Percentiles rank a stretch among this genome's conserved stretches.
phyloP scores from a whole-genome alignment of 2,113 vertebrate genomes.

The Myodes glareolus region DNA sequence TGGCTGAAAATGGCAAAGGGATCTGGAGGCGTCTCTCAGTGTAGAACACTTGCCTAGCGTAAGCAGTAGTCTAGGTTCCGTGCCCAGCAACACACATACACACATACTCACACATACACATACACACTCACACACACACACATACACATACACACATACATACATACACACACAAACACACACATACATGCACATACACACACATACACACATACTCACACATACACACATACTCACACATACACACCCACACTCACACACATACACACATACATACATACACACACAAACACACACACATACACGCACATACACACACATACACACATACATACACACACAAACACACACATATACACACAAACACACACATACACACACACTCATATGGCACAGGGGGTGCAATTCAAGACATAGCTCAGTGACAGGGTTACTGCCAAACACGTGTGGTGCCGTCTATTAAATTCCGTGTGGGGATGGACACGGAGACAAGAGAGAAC shows the following conservation, averaged over 20 bases:
- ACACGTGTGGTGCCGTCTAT: background rate
- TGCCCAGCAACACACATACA: background rate
- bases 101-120: background rate
- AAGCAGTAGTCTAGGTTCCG: background rate
- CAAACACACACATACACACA: background rate
- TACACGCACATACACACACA: no score
- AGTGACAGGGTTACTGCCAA: background rate
- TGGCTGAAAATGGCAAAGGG: slow-evolving; percentile 25
- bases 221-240: background rate
- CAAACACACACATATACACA: background rate
- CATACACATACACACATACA: background rate
- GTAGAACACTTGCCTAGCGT: background rate
- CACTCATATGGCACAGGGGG: background rate
- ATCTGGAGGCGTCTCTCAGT: no score
- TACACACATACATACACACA: no score
- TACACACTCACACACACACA: fast-evolving
- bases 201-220: background rate
- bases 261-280: no score
- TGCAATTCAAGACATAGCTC: background rate
- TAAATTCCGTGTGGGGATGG: background rate
- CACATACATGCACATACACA: background rate
- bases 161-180: background rate
- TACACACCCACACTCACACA: background rate
- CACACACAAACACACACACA: no score
- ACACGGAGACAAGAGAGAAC: background rate